Base-by-base conservation (phyloP, 2,888 invertebrate species). In the Abrostola tripartita region DNA sequence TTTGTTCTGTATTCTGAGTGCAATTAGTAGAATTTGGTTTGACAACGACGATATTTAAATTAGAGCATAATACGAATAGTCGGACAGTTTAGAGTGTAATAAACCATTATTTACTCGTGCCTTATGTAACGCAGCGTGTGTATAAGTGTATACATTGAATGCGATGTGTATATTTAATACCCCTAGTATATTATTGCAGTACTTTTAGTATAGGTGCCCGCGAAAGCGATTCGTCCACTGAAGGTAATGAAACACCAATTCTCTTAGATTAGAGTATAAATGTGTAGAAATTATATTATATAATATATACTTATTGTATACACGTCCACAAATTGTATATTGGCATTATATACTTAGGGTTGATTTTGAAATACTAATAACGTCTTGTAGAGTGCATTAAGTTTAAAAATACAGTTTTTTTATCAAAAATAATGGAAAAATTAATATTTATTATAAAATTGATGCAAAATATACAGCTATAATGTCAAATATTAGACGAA, bases 171-270 rank as follows among this genome's bases (percentile, higher is more conserved):
- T 52, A 51, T 67, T 70, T 37, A 69, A 55, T 67, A 41, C 52
- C 50, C 14, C 35, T 57, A 63, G 47, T 74, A 65, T 65, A 68
- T 53, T 73, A 55, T 72, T 75, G 74, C 66, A 63, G 61, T 73
- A 44, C 73, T 71, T 55, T 65, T 71, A 75, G 71, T 51, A 68
- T 81, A 79, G 59, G 69, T 85, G 92, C 91, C 92, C 93, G 88
- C 90, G 90, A 85, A 87, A 90, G 88, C 87, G 75, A 87, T 85
- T 88, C 93, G 94, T 94, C 94, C 93, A 93, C 93, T 94, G 93
- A 88, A 93, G 93, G 94, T 94, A 92, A 84, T 76, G 76, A 74
- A 90, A 94, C 94, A 94, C 94, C 94, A 94, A 94, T 89, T 87
- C 81, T 83, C 67, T 83, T 90, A 90, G 89, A 81, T 78, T 88